Conservation (phyloP, 2,113 vertebrate species). For the Neogale vison region DNA sequence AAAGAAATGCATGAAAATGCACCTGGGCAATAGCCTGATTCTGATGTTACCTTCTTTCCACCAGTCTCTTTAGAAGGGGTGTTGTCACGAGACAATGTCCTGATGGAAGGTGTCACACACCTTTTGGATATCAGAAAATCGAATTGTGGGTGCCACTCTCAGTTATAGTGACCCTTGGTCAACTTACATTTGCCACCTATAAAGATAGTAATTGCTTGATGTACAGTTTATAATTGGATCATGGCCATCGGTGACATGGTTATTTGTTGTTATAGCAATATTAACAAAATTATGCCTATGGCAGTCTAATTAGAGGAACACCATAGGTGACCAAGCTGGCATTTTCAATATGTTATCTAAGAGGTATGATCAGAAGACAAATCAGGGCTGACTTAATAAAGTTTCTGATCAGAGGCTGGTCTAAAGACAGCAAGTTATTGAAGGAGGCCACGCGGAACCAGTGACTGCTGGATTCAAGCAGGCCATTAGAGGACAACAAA, state of each 20-base stretch:
- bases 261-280: constrained; percentile 81
- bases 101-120: constrained; percentile 45
- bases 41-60: constrained; percentile 50
- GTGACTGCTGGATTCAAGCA: not conserved
- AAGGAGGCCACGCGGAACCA: constrained; percentile 37
- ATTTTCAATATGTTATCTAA: constrained; percentile 68
- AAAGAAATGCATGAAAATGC: constrained; percentile 49
- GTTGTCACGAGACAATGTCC: constrained; percentile 43
- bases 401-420: constrained; percentile 64
- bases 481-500: not conserved
- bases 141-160: constrained; percentile 42
- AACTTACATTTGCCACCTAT: constrained; percentile 79
- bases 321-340: constrained; percentile 30
- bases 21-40: not conserved
- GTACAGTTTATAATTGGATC: constrained; percentile 80
- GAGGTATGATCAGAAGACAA: constrained; percentile 63
- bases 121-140: constrained; percentile 37
- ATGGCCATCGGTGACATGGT: constrained; percentile 71
- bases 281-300: constrained; percentile 77
- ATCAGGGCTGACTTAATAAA: constrained; percentile 61
- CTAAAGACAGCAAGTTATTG: constrained; percentile 50
- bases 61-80: constrained; percentile 45
- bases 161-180: constrained; percentile 68
- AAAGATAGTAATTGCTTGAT: constrained; percentile 81
- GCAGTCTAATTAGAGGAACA: constrained; percentile 76